Evolutionary conservation across 1,140 invertebrate species (phyloP).

Genomic region (Temnothorax nylanderi): DNA sequence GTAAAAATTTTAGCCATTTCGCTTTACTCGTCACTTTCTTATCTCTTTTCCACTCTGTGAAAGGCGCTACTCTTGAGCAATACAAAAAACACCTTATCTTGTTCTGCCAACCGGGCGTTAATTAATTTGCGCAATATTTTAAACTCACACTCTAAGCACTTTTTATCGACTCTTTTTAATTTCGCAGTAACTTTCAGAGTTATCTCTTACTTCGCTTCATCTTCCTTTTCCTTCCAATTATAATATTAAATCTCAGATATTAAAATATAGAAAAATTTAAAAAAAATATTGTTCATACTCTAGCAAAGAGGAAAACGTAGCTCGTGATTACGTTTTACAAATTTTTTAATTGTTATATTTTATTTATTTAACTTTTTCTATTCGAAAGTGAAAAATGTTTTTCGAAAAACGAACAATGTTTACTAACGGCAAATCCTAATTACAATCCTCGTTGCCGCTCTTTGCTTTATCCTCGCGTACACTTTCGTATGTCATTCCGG

Average conservation of each 20-base stretch:
- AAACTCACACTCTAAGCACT: constrained; percentile 6
- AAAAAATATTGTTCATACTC: background rate
- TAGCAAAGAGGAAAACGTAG: background rate
- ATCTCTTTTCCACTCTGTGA: constrained; percentile 22
- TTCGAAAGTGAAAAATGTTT: background rate
- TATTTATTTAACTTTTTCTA: background rate
- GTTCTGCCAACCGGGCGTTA: constrained; percentile 9
- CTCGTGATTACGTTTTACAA: background rate
- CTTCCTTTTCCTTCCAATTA: background rate
- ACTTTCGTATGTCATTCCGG: background rate
- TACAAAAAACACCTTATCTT: constrained; percentile 15
- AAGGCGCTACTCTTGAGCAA: background rate
- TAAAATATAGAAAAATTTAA: constrained; percentile 14
- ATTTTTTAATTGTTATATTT: background rate
- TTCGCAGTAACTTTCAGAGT: constrained; percentile 16
- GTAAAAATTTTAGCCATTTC: constrained; percentile 12
- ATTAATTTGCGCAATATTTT: constrained; percentile 48
- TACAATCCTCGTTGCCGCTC: background rate
- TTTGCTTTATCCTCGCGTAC: background rate
- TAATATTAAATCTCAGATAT: constrained; percentile 18
- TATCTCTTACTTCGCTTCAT: constrained; percentile 9
- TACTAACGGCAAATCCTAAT: background rate
- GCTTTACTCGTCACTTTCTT: background rate
- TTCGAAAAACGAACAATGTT: background rate
- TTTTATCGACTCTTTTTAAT: constrained; percentile 41